Percentiles rank a stretch among this genome's conserved stretches.
Conservation (phyloP, 2,797 vertebrate genomes). For the Columba guinea region DNA sequence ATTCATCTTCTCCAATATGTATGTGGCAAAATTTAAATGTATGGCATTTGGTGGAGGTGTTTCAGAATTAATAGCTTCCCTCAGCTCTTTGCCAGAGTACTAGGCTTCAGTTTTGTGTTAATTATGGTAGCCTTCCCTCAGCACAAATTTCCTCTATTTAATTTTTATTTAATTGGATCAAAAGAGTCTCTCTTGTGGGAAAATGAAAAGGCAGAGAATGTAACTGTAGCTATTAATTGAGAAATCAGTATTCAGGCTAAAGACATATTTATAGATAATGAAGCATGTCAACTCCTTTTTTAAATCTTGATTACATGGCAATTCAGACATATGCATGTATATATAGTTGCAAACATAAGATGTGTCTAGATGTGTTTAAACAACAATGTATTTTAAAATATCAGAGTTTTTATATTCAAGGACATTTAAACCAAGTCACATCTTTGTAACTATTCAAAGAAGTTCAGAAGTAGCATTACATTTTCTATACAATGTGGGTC, state of each 20-base stretch:
- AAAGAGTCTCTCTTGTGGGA: background rate
- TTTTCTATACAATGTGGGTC: background rate
- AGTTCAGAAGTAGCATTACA: background rate
- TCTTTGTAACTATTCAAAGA: background rate
- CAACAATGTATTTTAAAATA: background rate
- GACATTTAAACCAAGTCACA: background rate
- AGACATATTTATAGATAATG: background rate
- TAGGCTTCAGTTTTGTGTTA: slow-evolving; percentile 6
- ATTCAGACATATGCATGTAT: background rate
- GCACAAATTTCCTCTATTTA: background rate
- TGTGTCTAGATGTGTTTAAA: background rate
- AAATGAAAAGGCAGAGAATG: background rate
- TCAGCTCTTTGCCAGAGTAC: background rate
- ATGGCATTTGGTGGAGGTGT: background rate
- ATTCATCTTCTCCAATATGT: background rate
- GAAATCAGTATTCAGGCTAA: background rate
- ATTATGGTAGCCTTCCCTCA: background rate
- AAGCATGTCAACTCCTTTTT: background rate
- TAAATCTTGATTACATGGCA: background rate
- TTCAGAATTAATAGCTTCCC: background rate
- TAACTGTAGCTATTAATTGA: background rate
- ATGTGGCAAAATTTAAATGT: background rate
- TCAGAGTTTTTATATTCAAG: background rate
- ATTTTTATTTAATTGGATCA: slow-evolving; percentile 25
- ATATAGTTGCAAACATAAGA: background rate